These are phyloP conservation scores for Arctopsyche grandis DNA, from an alignment of 1,140 invertebrate genomes.

Conservation along the genomic window DNA sequence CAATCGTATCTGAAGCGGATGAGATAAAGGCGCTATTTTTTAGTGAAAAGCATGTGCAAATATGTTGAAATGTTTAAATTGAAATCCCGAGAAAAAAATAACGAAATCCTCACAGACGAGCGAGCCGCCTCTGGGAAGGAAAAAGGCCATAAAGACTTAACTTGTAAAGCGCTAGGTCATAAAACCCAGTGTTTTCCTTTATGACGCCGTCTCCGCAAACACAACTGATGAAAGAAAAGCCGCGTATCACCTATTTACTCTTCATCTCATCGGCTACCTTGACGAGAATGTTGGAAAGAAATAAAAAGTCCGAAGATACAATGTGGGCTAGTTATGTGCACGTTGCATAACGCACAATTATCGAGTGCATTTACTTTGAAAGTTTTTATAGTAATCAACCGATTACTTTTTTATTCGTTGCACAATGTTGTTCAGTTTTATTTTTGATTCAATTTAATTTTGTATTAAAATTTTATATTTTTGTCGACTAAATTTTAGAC, in stretches of 20 bases:
- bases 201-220: conserved; percentile 18
- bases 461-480: too few species aligned
- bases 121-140: conserved; percentile 11
- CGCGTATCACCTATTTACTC: conserved; percentile 4
- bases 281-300: neutral
- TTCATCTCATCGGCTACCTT: conserved; percentile 11
- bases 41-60: conserved; percentile 12
- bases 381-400: too few species aligned
- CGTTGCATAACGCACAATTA: too few species aligned
- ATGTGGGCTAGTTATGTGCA: too few species aligned
- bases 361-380: too few species aligned
- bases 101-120: conserved; percentile 33
- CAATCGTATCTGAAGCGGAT: conserved; percentile 29
- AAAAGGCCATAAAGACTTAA: conserved; percentile 40
- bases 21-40: conserved; percentile 30
- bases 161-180: conserved; percentile 35
- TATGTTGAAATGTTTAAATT: conserved; percentile 42
- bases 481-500: too few species aligned
- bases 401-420: too few species aligned
- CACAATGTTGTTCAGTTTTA: too few species aligned
- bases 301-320: too few species aligned
- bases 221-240: conserved; percentile 34
- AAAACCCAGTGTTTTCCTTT: conserved; percentile 47
- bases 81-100: conserved; percentile 32
- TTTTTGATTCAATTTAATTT: too few species aligned